phyloP scores from a whole-genome alignment of 1,140 invertebrate species.

The Anastrepha ludens region DNA sequence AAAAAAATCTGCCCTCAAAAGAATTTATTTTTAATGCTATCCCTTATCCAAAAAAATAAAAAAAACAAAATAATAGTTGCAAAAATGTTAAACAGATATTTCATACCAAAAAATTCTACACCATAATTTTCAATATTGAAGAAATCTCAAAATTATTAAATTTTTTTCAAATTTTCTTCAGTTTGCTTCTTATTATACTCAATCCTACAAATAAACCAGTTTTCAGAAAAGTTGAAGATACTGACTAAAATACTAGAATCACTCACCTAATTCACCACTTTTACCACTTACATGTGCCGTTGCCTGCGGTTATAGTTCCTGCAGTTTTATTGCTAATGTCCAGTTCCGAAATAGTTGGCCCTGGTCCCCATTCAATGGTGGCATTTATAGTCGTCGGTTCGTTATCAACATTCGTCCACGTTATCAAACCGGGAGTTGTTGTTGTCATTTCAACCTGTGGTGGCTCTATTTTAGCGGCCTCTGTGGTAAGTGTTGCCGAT shows the following conservation, averaged over 20 bases:
- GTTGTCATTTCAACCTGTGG: conserved; percentile 59
- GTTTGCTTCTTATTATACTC: no score
- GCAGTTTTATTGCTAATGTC: conserved; percentile 1
- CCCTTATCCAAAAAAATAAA: not conserved
- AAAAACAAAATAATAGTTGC: not conserved
- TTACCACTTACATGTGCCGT: not conserved
- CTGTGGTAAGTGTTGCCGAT: conserved; percentile 57
- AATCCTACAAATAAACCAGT: no score
- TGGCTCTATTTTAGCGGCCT: conserved; percentile 25
- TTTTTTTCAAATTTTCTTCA: no score
- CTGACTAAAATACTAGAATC: no score
- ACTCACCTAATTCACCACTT: not conserved
- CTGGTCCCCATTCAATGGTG: conserved; percentile 62
- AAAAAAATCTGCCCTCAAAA: no score
- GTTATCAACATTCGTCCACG: conserved; percentile 74
- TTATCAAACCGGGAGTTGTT: conserved; percentile 73
- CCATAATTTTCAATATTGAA: no score
- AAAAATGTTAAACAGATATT: no score
- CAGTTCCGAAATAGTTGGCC: conserved; percentile 49
- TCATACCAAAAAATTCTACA: no score
- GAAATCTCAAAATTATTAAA: no score
- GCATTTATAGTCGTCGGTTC: conserved; percentile 65
- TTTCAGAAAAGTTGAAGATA: no score
- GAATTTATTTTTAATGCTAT: no score
- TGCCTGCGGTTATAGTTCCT: not conserved